Evolutionary conservation across 2,113 vertebrate species (phyloP).

Genomic region (Eurypyga helias): DNA sequence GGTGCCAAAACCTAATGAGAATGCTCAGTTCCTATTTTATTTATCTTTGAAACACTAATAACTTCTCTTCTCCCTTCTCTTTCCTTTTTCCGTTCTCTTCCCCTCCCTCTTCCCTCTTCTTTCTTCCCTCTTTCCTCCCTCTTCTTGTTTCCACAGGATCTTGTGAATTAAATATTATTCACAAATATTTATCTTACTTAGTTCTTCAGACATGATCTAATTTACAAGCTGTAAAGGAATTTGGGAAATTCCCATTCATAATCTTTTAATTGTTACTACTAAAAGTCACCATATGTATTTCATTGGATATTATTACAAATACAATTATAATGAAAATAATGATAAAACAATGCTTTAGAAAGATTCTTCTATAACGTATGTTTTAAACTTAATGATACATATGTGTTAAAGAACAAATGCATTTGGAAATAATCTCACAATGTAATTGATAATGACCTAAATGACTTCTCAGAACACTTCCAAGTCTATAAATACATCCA

Average conservation of each 20-base stretch:
- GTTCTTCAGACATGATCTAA: neutral
- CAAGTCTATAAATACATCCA: neutral
- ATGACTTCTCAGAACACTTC: neutral
- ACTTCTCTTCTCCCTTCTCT: neutral
- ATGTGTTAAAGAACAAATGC: neutral
- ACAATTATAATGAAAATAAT: neutral
- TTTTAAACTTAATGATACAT: neutral
- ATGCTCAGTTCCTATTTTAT: neutral
- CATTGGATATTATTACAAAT: neutral
- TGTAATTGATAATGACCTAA: neutral
- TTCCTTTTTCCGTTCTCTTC: neutral
- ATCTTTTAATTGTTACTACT: neutral
- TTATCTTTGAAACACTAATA: neutral
- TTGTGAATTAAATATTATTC: neutral
- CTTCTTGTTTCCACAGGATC: neutral
- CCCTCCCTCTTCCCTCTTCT: neutral
- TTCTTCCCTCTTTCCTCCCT: neutral
- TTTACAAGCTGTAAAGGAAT: neutral
- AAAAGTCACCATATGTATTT: neutral
- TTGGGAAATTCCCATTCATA: neutral
- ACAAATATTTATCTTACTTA: neutral
- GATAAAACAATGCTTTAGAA: neutral
- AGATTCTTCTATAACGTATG: neutral
- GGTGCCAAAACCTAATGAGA: neutral
- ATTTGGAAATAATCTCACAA: neutral